phyloP scores from a whole-genome alignment of 2,797 vertebrate genomes.

The Cottoperca gobio region DNA sequence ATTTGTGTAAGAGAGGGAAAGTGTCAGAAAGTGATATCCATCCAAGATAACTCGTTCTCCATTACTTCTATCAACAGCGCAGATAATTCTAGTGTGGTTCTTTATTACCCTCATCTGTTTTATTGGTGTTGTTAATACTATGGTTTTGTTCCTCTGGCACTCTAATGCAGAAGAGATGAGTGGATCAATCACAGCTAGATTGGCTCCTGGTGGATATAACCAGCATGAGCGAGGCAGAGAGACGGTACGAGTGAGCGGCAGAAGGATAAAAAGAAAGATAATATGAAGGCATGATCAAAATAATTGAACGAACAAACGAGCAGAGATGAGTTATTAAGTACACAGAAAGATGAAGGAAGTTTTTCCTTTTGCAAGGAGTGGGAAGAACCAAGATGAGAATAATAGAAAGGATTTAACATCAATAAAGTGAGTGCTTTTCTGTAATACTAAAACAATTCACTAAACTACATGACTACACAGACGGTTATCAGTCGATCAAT shows the following conservation, averaged over 20 bases:
- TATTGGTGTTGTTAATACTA: constrained; percentile 80
- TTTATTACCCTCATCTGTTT: constrained; percentile 83
- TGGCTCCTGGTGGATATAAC: constrained; percentile 77
- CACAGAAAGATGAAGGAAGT: no score
- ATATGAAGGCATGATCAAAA: constrained; percentile 59
- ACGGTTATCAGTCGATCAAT: neutral
- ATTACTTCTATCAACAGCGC: constrained; percentile 71
- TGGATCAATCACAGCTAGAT: constrained; percentile 84
- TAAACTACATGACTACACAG: neutral
- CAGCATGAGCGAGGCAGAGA: constrained; percentile 40
- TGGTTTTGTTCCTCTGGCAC: constrained; percentile 69
- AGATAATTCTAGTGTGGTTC: constrained; percentile 72
- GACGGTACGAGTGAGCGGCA: constrained; percentile 22
- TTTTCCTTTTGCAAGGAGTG: constrained; percentile 2
- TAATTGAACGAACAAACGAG: constrained; percentile 54
- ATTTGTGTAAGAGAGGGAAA: constrained; percentile 13
- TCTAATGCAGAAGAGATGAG: constrained; percentile 87
- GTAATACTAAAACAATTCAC: neutral
- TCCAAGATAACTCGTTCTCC: constrained; percentile 60
- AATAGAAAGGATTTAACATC: constrained; percentile 1
- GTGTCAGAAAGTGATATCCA: constrained; percentile 48
- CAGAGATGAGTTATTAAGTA: constrained; percentile 42
- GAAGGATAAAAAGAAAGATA: constrained; percentile 42
- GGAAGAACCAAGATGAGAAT: constrained; percentile 11
- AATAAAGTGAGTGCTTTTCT: constrained; percentile 14